A percentile compares a stretch with the other conserved stretches of the same genome.
Conservation (phyloP, 2,113 vertebrate species). For the Silurus glanis region DNA sequence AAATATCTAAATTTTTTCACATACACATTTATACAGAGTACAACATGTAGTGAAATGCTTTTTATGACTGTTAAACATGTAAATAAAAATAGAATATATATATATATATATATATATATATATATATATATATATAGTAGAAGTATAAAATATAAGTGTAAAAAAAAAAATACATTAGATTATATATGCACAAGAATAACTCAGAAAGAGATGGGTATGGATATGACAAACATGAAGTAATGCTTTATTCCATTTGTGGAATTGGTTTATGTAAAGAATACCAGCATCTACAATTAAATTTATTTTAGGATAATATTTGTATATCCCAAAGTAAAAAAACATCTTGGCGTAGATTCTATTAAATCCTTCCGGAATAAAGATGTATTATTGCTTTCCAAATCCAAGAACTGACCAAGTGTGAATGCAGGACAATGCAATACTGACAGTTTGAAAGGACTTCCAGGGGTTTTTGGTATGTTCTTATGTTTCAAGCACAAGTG, state of each 20-base stretch:
- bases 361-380: neutral
- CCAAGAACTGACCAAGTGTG: neutral
- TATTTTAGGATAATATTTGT: neutral
- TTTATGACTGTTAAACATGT: no score
- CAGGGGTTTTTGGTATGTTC: neutral
- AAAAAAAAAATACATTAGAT: no score
- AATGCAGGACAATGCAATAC: neutral
- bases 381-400: neutral
- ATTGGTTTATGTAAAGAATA: neutral
- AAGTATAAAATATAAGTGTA: no score
- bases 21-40: no score
- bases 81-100: no score
- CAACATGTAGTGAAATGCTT: no score
- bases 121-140: no score
- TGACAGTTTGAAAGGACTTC: neutral
- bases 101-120: no score
- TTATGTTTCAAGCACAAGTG: neutral
- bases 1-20: no score
- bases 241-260: neutral
- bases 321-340: neutral
- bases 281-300: neutral
- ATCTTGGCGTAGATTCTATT: neutral
- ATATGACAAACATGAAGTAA: neutral
- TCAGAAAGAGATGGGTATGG: no score
- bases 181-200: no score